These are phyloP conservation scores for Boleophthalmus pectinirostris DNA, from an alignment of 2,113 vertebrate genomes.

Conservation along the genomic window DNA sequence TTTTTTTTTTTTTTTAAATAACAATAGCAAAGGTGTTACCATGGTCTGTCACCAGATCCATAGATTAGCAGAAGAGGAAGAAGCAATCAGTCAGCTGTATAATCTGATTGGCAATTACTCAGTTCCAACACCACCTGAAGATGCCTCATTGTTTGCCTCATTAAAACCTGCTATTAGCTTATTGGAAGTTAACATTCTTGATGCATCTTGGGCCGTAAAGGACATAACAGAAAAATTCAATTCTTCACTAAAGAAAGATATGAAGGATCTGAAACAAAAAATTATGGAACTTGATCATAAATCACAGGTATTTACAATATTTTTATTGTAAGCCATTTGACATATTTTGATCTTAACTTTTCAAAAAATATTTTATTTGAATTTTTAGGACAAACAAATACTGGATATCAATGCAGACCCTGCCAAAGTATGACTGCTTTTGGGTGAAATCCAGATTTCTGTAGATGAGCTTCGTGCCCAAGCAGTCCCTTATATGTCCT, in stretches of 20 bases:
- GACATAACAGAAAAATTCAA: slow-evolving; percentile 75
- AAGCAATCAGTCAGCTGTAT: slow-evolving; percentile 81
- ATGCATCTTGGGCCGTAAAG: slow-evolving; percentile 71
- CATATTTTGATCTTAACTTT: neutral
- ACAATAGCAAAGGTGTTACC: neutral
- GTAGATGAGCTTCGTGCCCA: slow-evolving; percentile 82
- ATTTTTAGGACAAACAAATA: slow-evolving; percentile 81
- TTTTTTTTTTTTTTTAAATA: neutral
- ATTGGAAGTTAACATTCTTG: slow-evolving; percentile 73
- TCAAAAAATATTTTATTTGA: neutral
- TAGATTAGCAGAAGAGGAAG: slow-evolving; percentile 76
- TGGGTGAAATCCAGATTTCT: slow-evolving; percentile 75
- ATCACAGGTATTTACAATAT: slow-evolving; percentile 73
- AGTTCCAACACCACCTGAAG: slow-evolving; percentile 80
- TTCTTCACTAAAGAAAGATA: slow-evolving; percentile 76
- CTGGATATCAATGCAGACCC: slow-evolving; percentile 79
- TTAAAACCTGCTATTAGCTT: slow-evolving; percentile 73
- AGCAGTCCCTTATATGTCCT: slow-evolving; percentile 80
- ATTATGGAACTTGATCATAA: slow-evolving; percentile 71
- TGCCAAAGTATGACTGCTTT: slow-evolving; percentile 66
- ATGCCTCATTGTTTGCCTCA: slow-evolving; percentile 78
- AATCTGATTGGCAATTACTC: slow-evolving; percentile 79
- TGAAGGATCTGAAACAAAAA: slow-evolving; percentile 76
- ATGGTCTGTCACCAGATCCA: slow-evolving; percentile 72
- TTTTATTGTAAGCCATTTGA: neutral